Evolutionary conservation across 2,113 vertebrate genomes (phyloP), one percentile per base, ranked within the genome.

Genomic region (Vidua macroura): DNA sequence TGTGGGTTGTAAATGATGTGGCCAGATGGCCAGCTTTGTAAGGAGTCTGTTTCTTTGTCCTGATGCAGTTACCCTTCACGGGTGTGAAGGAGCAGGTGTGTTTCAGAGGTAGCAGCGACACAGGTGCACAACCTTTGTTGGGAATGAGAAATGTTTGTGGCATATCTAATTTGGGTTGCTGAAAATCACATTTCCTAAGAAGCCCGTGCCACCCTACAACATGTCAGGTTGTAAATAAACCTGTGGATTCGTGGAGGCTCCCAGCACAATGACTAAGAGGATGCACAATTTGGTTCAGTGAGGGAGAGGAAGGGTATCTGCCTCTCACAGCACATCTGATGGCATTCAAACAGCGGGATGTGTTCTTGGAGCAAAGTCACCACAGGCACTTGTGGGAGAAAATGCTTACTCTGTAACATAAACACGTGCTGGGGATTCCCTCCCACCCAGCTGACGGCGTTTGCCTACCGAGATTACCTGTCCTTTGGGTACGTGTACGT

Each of bases 401-500:
- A 37, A 22, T 11, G 6, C 48, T 52, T 11, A 21, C 15, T 56
- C 8, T 69, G 35, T 64, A 6, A 30, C 4, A 15, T 37, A 37
- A 64, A 10, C 24, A 11, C 1, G 0, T 1, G 5, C 24, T 0
- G 35, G 20, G 25, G 37, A 9, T 87, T 43, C 87, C 30, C 77
- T 74, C 66, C 73, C 48, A 1, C 30, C 15, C 93, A 99, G 99
- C 96, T 99, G 88, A 98, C 98, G 2, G 99, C 99, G 8, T 99
- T 99, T 75, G 98, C 99, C 1, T 98, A 99, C 92, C 99, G 98
- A 43, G 99, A 99, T 78, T 98, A 99, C 73, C 92, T 99, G 67
- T 98, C 98, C 51, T 99, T 99, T 52, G 99, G 99, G 2, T 99
- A 99, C 0, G 99, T 99, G 43, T 98, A 98, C 15, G 98, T 99